Conservation (phyloP, 2,797 vertebrate species). For the Centroberyx gerrardi region DNA sequence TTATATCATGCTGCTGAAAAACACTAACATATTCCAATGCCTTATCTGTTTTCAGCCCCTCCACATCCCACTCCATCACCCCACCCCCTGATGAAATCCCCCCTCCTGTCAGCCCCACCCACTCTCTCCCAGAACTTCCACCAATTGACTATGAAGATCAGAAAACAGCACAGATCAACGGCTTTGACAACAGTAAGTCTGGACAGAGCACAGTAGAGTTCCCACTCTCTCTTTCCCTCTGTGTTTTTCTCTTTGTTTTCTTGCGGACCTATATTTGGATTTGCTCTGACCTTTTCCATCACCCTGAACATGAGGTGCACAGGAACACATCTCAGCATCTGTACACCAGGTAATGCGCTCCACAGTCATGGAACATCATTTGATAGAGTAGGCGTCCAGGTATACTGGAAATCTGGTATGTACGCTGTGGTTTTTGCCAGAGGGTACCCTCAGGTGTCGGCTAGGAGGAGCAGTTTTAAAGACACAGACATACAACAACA, state of each 20-base stretch:
- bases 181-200: constrained; percentile 76
- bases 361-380: constrained; percentile 2
- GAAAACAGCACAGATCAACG: constrained; percentile 58
- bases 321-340: neutral
- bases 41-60: constrained; percentile 36
- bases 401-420: constrained; percentile 8
- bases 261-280: neutral
- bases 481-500: constrained; percentile 27
- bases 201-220: neutral
- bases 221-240: neutral
- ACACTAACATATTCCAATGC: constrained; percentile 7
- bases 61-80: constrained; percentile 14
- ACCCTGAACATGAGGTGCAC: constrained; percentile 12
- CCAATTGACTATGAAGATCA: constrained; percentile 75
- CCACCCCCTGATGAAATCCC: constrained; percentile 58
- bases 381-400: neutral
- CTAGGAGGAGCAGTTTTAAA: constrained; percentile 27
- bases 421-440: neutral
- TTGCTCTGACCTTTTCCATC: neutral
- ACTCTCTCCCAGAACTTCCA: constrained; percentile 56
- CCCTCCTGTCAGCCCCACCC: constrained; percentile 37
- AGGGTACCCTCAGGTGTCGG: constrained; percentile 28
- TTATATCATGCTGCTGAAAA: neutral
- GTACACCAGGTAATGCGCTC: constrained; percentile 22
- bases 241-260: neutral